Conservation (phyloP, 2,888 invertebrate genomes). For the Drosophila siamana region DNA sequence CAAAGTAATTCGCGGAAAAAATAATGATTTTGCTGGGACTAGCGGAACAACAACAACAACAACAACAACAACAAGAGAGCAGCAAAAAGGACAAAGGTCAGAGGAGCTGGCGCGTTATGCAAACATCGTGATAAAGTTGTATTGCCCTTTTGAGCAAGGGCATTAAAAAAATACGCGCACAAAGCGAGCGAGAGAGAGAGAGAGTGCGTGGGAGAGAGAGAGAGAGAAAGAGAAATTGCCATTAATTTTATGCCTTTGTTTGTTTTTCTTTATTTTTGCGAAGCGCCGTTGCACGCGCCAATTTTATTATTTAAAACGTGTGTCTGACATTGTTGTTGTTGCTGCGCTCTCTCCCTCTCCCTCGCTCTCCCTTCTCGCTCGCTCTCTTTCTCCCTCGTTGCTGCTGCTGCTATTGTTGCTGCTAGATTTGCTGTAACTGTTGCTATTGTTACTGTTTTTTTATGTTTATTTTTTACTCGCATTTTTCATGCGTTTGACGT, state of each 20-base stretch:
- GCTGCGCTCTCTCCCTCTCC: conserved; percentile 29
- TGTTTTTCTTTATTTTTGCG: conserved; percentile 30
- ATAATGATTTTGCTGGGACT: not conserved
- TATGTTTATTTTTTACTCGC: conserved; percentile 27
- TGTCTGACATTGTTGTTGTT: conserved; percentile 54
- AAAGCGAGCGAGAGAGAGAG: too few relatives aligned
- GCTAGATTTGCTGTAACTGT: conserved; percentile 52
- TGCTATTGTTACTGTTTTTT: conserved; percentile 34
- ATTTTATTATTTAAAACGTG: conserved; percentile 67
- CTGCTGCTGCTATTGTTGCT: conserved; percentile 42
- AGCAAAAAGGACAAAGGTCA: conserved; percentile 8
- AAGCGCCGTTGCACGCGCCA: conserved; percentile 31
- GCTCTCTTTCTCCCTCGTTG: conserved; percentile 28
- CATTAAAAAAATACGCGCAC: conserved; percentile 14
- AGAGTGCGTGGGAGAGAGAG: too few relatives aligned
- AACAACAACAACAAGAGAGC: too few relatives aligned
- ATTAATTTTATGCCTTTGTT: conserved; percentile 59
- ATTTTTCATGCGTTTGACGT: conserved; percentile 78
- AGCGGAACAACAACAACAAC: not conserved
- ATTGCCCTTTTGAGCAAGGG: conserved; percentile 8
- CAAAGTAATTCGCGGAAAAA: not conserved
- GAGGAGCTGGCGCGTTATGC: conserved; percentile 23
- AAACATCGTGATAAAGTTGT: conserved; percentile 27
- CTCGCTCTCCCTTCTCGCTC: too few relatives aligned
- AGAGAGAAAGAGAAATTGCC: conserved; percentile 30